A percentile compares a stretch with the other conserved stretches of the same genome.
Conservation (phyloP, 2,797 vertebrate genomes). For the Paratrypauchen microcephalus region DNA sequence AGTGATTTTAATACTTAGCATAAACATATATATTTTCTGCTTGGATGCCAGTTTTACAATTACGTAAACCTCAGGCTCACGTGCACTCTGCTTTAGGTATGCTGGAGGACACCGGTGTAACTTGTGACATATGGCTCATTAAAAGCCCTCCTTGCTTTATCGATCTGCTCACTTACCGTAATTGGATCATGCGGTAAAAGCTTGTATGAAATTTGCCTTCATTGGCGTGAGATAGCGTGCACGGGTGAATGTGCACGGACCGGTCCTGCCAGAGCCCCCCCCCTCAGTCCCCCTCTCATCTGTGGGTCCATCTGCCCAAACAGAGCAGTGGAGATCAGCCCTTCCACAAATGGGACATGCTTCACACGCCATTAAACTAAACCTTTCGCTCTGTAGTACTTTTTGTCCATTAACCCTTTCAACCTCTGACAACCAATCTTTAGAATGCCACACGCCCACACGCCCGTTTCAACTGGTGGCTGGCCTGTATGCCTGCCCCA, state of each 20-base stretch:
- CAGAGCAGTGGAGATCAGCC: constrained; percentile 25
- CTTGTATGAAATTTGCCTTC: constrained; percentile 17
- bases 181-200: constrained; percentile 62
- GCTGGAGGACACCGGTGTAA: neutral
- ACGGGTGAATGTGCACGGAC: constrained; percentile 7
- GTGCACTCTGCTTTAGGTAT: neutral
- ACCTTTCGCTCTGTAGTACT: constrained; percentile 36
- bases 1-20: neutral
- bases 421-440: constrained; percentile 46
- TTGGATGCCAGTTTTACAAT: neutral
- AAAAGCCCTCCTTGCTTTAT: constrained; percentile 31
- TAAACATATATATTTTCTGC: neutral
- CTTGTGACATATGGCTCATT: constrained; percentile 21
- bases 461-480: constrained; percentile 11
- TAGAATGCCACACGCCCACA: constrained; percentile 47
- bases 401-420: constrained; percentile 61
- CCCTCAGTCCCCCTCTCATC: constrained; percentile 24
- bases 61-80: neutral
- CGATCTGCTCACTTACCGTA: constrained; percentile 55
- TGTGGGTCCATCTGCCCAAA: constrained; percentile 50
- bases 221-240: neutral
- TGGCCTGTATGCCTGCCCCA: neutral
- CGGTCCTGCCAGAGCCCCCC: constrained; percentile 19
- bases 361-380: constrained; percentile 59
- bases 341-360: constrained; percentile 42